These are phyloP conservation scores for Rhegmatorhina hoffmannsi DNA, from an alignment of 2,113 vertebrate species.

Conservation along the genomic window DNA sequence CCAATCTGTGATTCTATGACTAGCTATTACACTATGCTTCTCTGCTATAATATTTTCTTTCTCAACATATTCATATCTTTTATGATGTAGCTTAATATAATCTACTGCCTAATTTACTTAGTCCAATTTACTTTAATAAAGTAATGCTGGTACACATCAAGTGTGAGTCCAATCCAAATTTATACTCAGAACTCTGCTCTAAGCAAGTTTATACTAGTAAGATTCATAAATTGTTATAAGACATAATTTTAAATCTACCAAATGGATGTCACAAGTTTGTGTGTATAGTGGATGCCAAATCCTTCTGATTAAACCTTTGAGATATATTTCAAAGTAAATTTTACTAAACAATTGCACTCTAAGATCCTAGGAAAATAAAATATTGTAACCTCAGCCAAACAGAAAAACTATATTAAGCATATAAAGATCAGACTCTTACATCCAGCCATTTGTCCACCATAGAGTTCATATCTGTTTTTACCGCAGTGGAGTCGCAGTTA, in stretches of 20 bases:
- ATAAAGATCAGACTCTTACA: constrained; percentile 75
- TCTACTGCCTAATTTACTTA: neutral
- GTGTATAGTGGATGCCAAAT: neutral
- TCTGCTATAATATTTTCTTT: neutral
- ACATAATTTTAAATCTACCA: neutral
- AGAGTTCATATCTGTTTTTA: constrained; percentile 84
- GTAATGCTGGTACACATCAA: neutral
- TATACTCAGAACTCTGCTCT: neutral
- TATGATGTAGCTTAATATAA: neutral
- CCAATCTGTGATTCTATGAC: neutral
- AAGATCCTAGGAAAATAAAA: neutral
- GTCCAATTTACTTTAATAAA: neutral
- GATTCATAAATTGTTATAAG: neutral
- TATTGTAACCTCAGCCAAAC: neutral
- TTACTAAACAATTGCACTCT: neutral
- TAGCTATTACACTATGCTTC: neutral
- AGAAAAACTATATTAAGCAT: neutral
- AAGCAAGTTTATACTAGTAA: neutral
- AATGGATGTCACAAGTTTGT: neutral
- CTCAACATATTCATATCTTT: neutral
- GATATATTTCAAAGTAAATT: neutral
- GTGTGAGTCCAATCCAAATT: neutral
- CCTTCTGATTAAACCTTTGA: neutral
- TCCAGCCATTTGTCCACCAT: constrained; percentile 90
- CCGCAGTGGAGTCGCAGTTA: constrained; percentile 67